These are phyloP conservation scores for Athalia rosae DNA, from an alignment of 2,888 invertebrate genomes.

Conservation along the genomic window DNA sequence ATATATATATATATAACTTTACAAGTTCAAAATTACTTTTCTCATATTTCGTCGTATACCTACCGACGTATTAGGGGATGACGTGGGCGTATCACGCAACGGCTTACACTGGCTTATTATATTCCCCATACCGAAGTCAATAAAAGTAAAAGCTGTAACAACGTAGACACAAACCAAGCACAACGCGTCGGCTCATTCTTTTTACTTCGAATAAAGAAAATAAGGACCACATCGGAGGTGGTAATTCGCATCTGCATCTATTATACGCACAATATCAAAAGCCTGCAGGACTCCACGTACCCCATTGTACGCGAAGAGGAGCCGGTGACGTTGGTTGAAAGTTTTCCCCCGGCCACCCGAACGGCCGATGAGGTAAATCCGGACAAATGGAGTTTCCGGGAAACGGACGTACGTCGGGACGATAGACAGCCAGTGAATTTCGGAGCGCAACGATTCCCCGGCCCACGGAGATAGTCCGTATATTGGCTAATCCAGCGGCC, in stretches of 20 bases:
- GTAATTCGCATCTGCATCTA: no score
- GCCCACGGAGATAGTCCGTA: slow-evolving; percentile 25
- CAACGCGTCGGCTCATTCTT: no score
- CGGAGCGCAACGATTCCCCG: slow-evolving; percentile 15
- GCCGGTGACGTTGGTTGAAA: slow-evolving; percentile 33
- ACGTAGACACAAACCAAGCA: no score
- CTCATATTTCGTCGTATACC: slow-evolving; percentile 20
- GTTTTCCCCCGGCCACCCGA: slow-evolving; percentile 30
- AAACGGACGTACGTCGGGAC: slow-evolving; percentile 31
- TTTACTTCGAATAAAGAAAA: no score
- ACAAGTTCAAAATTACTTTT: slow-evolving; percentile 42
- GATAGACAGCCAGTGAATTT: background rate
- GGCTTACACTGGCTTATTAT: no score
- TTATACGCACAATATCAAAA: no score
- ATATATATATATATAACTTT: no score
- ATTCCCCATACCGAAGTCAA: no score
- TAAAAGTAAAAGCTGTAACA: no score
- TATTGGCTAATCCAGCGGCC: slow-evolving; percentile 32
- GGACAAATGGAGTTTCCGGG: slow-evolving; percentile 43
- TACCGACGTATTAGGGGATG: background rate
- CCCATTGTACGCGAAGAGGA: background rate
- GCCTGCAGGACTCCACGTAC: slow-evolving; percentile 11
- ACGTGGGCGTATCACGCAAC: no score
- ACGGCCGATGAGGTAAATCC: slow-evolving; percentile 37
- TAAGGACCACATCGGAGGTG: no score